Evolutionary conservation across 2,888 invertebrate genomes (phyloP), one percentile per base, ranked within the genome.

Genomic region (Leucophenga montana): DNA sequence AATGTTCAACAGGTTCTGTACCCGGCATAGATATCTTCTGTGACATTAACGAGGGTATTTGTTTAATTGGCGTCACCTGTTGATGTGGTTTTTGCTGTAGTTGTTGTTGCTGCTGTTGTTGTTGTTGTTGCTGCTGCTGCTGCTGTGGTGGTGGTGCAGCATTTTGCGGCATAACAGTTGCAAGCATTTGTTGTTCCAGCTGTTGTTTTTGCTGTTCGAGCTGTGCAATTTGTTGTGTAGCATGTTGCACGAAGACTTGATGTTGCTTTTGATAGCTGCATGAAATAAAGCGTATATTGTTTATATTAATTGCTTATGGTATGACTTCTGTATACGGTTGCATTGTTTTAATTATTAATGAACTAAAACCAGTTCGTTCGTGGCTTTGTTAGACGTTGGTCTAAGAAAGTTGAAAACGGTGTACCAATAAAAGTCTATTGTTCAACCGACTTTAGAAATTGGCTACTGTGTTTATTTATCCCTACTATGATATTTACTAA

Each of bases 161-260:
- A 68, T 84, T 80, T 71, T 83, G 80, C 9, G 86, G 82, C 46
- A 84, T 78, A 11, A 85, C 74, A 5, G 80, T 72, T 2, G 80
- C 81, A 22, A 86, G 73, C 48, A 87, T 78, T 75, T 89, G 88
- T 64, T 88, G 89, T 65, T 90, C 90, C n/a, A 90, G 84, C 46
- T 89, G 91, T 76, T 92, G 92, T 82, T 93, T 95, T 86, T 95
- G 95, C 87, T 94, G 93, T 85, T 96, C 95, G 66, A 95, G 90
- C 79, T 93, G 95, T 83, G 95, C 94, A 80, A 97, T 95, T 88
- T 96, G 96, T 85, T 95, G 94, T 89, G 95, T 91, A 6, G 97
- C 95, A 89, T 99, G 99, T 71, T 94, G 92, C 13, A 97, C 95
- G 87, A 97, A 99, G 13, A 97, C 95, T 88, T 97, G 95, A 90